Base-by-base conservation (phyloP, 2,888 invertebrate genomes). In the Coelopa pilipes region DNA sequence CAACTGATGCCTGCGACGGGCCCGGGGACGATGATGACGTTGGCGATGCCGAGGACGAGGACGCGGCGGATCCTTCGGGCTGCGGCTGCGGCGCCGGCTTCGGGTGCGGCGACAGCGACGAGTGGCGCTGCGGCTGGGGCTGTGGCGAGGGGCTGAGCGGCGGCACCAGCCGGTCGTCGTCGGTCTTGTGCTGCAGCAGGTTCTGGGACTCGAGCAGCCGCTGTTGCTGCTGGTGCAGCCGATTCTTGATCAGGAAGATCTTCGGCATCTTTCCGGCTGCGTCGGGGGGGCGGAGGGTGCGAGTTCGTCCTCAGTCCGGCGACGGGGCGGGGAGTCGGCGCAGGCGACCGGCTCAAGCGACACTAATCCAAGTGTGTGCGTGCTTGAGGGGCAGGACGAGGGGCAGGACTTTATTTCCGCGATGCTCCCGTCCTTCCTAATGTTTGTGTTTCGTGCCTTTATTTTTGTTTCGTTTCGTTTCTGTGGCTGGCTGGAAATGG, bases 191-290 rank as follows among this genome's bases (percentile, higher is more conserved):
- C 75, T 91, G 90, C 82, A 93, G 90, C 88, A 95, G 93, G 88
- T 95, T 94, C 88, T 95, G 95, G 78, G 93, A 92, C 88, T 95
- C 95, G 88, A 93, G 89, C 86, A 96, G 89, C 83, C 93, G 91
- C 85, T 94, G 91, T 89, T 96, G 96, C 91, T 96, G 96, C 92
- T 95, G 94, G 83, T 94, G 94, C 90, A 96, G 91, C 87, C 96
- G 92, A 88, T 96, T 94, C 89, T 96, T 96, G 84, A 96, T 95
- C 83, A 95, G 89, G 89, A 96, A 96, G 89, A 96, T 96, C 91
- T 96, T 96, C 91, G 96, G 96, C 96, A 96, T 96, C 83, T 82
- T 86, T 73, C 1, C 50, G 15, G 12, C 12, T 47, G 59, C 62
- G 34, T 34, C 7, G 34, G 2, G 2, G 34, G 2, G 2, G 34